These are phyloP conservation scores for Phacellophora camtschatica DNA, from an alignment of 30 jellyfish, hydroid and myxozoan species.

Conservation along the genomic window DNA sequence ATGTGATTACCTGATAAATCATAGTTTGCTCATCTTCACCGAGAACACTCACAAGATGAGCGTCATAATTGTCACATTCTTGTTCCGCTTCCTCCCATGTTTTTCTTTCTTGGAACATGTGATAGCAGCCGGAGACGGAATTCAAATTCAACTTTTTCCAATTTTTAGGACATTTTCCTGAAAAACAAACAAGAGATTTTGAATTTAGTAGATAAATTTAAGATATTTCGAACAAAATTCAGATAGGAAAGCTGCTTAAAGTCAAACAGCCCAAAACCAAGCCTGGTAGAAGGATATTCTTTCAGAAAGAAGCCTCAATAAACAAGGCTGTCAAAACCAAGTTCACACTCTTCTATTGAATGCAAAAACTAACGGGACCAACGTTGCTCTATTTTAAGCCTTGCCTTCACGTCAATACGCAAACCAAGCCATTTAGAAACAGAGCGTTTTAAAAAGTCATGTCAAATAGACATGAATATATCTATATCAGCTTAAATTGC, in stretches of 20 bases:
- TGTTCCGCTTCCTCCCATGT: slow-evolving; percentile 98
- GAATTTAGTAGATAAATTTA: not conserved
- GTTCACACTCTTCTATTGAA: too few relatives aligned
- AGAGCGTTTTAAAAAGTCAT: too few relatives aligned
- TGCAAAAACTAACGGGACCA: too few relatives aligned
- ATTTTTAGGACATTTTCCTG: slow-evolving; percentile 72
- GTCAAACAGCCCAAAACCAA: not conserved
- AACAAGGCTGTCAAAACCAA: too few relatives aligned
- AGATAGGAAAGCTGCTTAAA: not conserved
- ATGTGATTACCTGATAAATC: slow-evolving; percentile 85
- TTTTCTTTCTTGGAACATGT: slow-evolving; percentile 63
- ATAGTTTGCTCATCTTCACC: slow-evolving; percentile 95
- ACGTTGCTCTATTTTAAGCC: too few relatives aligned
- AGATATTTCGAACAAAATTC: not conserved
- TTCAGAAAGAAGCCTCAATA: too few relatives aligned
- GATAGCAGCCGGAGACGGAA: slow-evolving; percentile 82
- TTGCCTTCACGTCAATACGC: too few relatives aligned
- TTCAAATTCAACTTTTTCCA: slow-evolving; percentile 89
- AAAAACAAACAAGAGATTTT: not conserved
- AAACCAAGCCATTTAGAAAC: too few relatives aligned
- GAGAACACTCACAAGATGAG: slow-evolving; percentile 83
- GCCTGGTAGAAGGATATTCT: too few relatives aligned
- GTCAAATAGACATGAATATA: too few relatives aligned
- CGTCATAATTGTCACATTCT: slow-evolving; percentile 68
- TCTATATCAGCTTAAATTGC: too few relatives aligned